Evolutionary conservation across 1,140 invertebrate species (phyloP), one percentile per base, ranked within the genome.

Genomic region (Hypothenemus hampei): DNA sequence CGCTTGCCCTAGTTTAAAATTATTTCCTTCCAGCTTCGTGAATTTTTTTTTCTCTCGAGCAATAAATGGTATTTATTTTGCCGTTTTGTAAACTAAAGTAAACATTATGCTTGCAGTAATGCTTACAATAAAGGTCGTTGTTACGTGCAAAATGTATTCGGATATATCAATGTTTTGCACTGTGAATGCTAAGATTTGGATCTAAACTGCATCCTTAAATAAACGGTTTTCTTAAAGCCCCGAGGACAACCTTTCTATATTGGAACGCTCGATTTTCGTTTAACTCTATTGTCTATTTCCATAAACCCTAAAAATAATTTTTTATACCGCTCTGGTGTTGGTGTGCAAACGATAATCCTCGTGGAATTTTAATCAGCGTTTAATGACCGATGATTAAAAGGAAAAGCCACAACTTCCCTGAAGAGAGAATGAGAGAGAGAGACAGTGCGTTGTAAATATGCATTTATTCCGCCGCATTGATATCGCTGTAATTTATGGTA

Each of bases 401-500:
- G 11, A 48, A 48, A 56, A 51, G 22, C 36, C 37, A 29, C 21
- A 43, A 41, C 45, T 47, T 48, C 37, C 44, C 37, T 51, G 36
- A 56, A 56, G 19, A 47, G 53, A 56, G 26, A 45, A 31, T 13
- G 26, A n/a, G n/a, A n/a, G n/a, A n/a, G n/a, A n/a, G n/a, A n/a
- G n/a, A n/a, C n/a, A n/a, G n/a, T n/a, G 16, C 49, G 40, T 52
- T 62, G 55, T 63, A 63, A 65, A 63, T 63, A 59, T 63, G 57
- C 61, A 61, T 65, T 65, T 65, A 63, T 63, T 65, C 58, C 57
- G 35, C 45, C 49, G 57, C 57, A 64, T 62, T 62, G 60, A 64
- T 64, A 64, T 60, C 55, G 44, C 29, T 33, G 46, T 61, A 59
- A 63, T 59, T 65, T 63, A 63, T 59, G 61, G 59, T 65, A 65